Conservation (phyloP, 1,140 invertebrate genomes). For the Ips nitidus region DNA sequence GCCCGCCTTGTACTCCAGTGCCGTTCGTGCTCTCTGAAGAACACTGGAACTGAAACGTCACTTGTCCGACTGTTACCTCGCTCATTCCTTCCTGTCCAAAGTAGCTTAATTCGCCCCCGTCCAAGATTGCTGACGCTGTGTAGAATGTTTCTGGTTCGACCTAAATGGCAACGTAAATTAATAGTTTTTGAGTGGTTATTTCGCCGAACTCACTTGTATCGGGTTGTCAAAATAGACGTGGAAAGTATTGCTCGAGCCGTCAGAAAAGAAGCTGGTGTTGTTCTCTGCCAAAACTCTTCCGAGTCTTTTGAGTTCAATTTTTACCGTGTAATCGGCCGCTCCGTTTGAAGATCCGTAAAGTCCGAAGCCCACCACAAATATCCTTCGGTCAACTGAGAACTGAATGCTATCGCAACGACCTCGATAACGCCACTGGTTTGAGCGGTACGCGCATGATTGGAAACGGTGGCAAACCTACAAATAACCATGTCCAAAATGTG, state of each 20-base stretch:
- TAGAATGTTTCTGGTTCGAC: constrained; percentile 90
- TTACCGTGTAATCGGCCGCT: constrained; percentile 86
- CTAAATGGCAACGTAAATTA: constrained; percentile 52
- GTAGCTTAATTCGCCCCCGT: constrained; percentile 89
- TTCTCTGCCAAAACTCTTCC: constrained; percentile 85
- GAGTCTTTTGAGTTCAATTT: constrained; percentile 84
- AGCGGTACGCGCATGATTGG: constrained; percentile 93
- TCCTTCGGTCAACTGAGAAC: constrained; percentile 88
- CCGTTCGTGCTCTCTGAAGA: constrained; percentile 93
- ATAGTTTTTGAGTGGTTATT: background rate
- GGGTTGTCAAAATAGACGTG: constrained; percentile 92
- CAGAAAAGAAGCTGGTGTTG: constrained; percentile 89
- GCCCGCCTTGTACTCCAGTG: constrained; percentile 90
- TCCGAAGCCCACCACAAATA: constrained; percentile 91
- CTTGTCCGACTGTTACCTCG: constrained; percentile 84
- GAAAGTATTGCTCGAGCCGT: constrained; percentile 91
- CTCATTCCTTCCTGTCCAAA: constrained; percentile 94
- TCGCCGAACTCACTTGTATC: constrained; percentile 63
- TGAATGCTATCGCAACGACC: constrained; percentile 91
- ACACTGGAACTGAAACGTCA: constrained; percentile 93
- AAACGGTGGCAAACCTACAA: constrained; percentile 88
- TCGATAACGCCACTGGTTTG: constrained; percentile 93
- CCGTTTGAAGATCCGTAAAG: constrained; percentile 90
- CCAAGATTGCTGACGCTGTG: constrained; percentile 85
- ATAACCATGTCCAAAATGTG: constrained; percentile 2